Evolutionary conservation across 1,140 invertebrate species (phyloP).

Genomic region (Octopus sinensis): DNA sequence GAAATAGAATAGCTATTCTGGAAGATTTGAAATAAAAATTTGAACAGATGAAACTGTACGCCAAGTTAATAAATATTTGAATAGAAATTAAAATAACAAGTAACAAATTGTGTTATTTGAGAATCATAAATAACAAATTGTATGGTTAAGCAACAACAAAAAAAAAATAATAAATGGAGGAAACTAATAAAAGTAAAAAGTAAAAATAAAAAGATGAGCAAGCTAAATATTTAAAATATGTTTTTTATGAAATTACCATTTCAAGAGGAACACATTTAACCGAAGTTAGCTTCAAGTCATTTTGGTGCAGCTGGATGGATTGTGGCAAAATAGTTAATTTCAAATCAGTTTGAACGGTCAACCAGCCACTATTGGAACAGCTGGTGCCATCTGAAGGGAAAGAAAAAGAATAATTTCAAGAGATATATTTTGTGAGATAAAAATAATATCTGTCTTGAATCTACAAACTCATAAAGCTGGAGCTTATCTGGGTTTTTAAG

Average conservation of each 20-base stretch:
- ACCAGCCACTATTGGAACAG: neutral
- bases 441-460: no score
- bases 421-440: no score
- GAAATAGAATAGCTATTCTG: no score
- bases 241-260: neutral
- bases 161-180: neutral
- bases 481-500: no score
- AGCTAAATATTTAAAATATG: neutral
- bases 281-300: neutral
- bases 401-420: neutral
- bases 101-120: neutral
- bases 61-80: no score
- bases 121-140: neutral
- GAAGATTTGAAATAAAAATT: no score
- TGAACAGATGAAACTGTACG: no score
- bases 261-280: neutral
- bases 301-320: neutral
- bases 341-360: neutral
- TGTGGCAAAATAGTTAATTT: neutral
- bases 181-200: neutral
- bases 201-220: neutral
- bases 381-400: neutral
- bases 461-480: no score
- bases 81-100: neutral
- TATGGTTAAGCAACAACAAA: neutral